Conservation (phyloP, 2,113 vertebrate genomes). For the Chunga burmeisteri region DNA sequence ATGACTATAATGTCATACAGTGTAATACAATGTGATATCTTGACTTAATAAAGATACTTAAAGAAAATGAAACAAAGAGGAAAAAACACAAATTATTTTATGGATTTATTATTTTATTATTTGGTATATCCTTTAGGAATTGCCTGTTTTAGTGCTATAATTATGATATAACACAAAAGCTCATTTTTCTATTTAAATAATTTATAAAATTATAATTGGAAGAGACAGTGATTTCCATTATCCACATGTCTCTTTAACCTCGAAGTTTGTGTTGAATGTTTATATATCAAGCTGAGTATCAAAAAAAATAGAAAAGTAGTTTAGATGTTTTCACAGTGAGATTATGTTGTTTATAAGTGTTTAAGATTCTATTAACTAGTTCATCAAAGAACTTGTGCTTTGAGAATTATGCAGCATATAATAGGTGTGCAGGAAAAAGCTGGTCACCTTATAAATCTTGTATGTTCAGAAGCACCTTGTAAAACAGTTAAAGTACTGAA, state of each 20-base stretch:
- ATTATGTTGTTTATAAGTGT: not conserved
- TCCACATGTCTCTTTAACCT: not conserved
- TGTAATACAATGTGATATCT: not conserved
- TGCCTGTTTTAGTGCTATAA: not conserved
- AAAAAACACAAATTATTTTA: not conserved
- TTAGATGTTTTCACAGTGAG: not conserved
- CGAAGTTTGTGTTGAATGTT: not conserved
- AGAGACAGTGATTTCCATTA: not conserved
- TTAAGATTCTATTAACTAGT: not conserved
- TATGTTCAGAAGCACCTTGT: not conserved
- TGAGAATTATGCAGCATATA: not conserved
- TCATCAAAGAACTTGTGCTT: not conserved
- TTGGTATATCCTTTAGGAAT: not conserved
- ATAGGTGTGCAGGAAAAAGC: not conserved
- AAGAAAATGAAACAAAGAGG: not conserved
- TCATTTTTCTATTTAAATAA: not conserved
- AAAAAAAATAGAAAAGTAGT: not conserved
- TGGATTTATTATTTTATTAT: not conserved
- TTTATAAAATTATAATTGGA: not conserved
- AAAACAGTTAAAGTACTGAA: not conserved
- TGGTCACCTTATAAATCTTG: not conserved
- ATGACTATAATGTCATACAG: not conserved
- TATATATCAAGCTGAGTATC: not conserved
- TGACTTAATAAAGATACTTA: not conserved
- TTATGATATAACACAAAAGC: not conserved